Evolutionary conservation across 2,888 invertebrate genomes (phyloP), one percentile per base, ranked within the genome.

Genomic region (Pheosia gnoma): DNA sequence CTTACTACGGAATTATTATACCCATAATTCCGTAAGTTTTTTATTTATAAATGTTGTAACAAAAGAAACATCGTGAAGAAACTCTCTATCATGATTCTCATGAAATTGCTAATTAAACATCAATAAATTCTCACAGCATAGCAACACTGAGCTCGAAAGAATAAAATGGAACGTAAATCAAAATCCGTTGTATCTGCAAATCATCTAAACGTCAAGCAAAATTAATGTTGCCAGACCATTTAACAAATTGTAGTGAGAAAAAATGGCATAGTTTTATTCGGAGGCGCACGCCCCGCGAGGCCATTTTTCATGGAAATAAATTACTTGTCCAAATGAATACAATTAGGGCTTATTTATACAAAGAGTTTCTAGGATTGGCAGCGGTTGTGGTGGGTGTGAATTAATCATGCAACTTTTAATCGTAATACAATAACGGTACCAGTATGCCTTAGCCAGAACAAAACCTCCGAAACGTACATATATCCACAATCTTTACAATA

Each of bases 301-400:
- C n/a, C 7, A 64, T 63, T 65, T 65, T 65, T 67, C 59, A 60
- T 6, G n/a, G 43, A 59, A 8, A 63, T 59, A 70, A 74, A 71
- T 71, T 60, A 60, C 43, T 58, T 11, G 13, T 5, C 43, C 4
- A 57, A 62, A 62, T 64, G 41, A 58, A 62, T 64, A 56, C 53
- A 52, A 51, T 37, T 47, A 41, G 7, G n/a, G 39, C 37, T 41
- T 60, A 56, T 60, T 59, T 53, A 52, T 13, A 53, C 52, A 53
- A 13, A 43, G 43, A 51, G 45, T 53, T 53, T 53, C 53, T 37
- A 5, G 37, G 11, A 53, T 37, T 11, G 53, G 25, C 6, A 7
- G 37, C 37, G 25, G 53, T 25, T 37, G 25, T 25, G 25, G 25
- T 51, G 53, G 9, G 37, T 53, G 37, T 37, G 52, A 37, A 37